Conservation (phyloP, 2,113 vertebrate species). For the Smithornis capensis region DNA sequence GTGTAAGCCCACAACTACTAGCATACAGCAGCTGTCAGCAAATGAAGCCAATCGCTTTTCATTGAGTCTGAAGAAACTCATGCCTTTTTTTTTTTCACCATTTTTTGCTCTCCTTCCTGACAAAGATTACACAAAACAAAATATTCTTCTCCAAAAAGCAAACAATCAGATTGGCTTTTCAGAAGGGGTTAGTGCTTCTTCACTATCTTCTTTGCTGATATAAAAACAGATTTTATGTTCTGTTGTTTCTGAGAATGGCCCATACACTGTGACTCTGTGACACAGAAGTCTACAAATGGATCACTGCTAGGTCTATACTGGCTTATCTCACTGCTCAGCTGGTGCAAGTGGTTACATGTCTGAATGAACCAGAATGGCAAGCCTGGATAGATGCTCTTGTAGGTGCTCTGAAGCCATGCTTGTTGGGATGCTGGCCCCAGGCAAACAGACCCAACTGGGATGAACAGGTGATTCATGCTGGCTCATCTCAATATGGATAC, state of each 20-base stretch:
- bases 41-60: not conserved
- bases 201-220: not conserved
- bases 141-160: not conserved
- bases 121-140: not conserved
- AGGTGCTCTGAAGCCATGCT: not conserved
- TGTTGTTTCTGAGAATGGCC: not conserved
- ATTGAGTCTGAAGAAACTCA: not conserved
- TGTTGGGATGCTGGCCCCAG: not conserved
- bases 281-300: not conserved
- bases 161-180: not conserved
- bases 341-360: not conserved
- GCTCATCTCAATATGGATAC: not conserved
- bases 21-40: conserved; percentile 3
- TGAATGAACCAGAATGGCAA: not conserved
- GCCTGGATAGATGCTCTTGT: not conserved
- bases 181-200: not conserved
- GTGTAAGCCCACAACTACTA: not conserved
- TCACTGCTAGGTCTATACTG: not conserved
- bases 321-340: not conserved
- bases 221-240: not conserved
- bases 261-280: too few relatives aligned
- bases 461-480: not conserved
- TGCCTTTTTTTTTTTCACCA: not conserved
- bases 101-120: not conserved
- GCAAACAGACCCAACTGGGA: not conserved